Evolutionary conservation across 2,888 invertebrate genomes (phyloP).

Genomic region (Galerucella pusilla): DNA sequence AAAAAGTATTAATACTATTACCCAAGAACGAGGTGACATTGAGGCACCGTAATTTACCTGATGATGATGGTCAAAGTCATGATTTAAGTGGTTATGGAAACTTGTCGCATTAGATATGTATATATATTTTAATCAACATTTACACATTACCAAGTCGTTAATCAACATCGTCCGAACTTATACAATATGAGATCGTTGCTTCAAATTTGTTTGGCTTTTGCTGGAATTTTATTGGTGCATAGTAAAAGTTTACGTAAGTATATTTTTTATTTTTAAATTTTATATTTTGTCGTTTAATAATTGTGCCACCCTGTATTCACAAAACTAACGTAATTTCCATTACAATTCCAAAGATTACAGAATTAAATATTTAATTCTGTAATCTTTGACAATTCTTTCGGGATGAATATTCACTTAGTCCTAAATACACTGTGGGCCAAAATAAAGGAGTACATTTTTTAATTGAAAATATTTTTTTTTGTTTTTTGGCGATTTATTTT

Average conservation of each 20-base stretch:
- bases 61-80: not conserved
- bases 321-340: no score
- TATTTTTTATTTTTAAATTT: not conserved
- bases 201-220: not conserved
- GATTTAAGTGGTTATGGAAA: slow-evolving; percentile 7
- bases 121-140: not conserved
- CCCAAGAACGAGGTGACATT: not conserved
- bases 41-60: not conserved
- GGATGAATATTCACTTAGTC: no score
- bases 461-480: no score
- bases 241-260: not conserved
- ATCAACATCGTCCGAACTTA: not conserved
- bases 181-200: not conserved
- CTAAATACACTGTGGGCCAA: no score
- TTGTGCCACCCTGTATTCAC: no score
- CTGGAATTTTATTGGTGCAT: not conserved
- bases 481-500: no score
- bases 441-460: no score
- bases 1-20: not conserved
- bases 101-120: not conserved
- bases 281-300: not conserved
- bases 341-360: no score
- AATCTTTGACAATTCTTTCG: no score
- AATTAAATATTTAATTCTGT: no score
- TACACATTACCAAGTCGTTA: not conserved